Percentiles rank a stretch among this genome's conserved stretches.
These are phyloP conservation scores for Glareola pratincola DNA, from an alignment of 2,113 vertebrate species.

Conservation along the genomic window DNA sequence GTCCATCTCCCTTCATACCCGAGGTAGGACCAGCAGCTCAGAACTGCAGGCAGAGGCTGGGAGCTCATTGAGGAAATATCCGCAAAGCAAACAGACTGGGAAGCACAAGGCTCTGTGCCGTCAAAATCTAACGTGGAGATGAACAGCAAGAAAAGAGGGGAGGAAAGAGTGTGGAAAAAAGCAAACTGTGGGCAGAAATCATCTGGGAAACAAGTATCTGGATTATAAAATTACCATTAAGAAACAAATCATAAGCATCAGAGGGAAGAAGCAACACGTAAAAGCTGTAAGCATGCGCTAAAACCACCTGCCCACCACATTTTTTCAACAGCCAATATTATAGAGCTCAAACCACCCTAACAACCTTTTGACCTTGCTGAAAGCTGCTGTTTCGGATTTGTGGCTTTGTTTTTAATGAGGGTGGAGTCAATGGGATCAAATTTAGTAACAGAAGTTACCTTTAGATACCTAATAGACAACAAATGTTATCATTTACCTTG, in stretches of 20 bases:
- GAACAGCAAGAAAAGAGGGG: too few relatives aligned
- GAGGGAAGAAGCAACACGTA: neutral
- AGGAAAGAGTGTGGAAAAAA: neutral
- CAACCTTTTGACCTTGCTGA: neutral
- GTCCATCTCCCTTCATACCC: neutral
- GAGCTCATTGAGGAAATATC: neutral
- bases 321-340: neutral
- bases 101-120: neutral
- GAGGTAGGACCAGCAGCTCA: neutral
- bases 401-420: neutral
- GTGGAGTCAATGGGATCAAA: neutral
- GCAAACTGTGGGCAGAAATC: neutral
- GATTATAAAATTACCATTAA: neutral
- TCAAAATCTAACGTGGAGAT: too few relatives aligned
- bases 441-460: neutral
- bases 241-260: neutral
- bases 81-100: too few relatives aligned
- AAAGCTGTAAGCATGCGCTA: neutral
- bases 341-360: neutral
- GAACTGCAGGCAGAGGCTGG: neutral
- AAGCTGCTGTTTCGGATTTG: neutral
- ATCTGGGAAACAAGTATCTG: neutral
- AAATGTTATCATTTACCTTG: neutral
- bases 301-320: neutral
- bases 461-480: neutral